phyloP scores from a whole-genome alignment of 2,797 vertebrate species.

The Chrysocyon brachyurus region DNA sequence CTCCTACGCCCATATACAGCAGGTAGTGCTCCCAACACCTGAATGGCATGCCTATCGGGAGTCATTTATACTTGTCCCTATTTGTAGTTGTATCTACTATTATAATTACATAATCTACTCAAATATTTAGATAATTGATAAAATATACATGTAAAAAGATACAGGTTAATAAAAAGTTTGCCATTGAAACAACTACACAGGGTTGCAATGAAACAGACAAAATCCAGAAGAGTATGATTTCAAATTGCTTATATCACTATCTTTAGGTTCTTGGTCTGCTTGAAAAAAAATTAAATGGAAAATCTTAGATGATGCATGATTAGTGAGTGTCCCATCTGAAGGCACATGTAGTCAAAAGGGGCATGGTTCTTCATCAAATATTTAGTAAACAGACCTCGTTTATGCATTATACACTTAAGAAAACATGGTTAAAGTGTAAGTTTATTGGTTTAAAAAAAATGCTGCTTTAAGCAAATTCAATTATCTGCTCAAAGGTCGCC shows the following conservation, averaged over 20 bases:
- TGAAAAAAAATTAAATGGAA: slow-evolving; percentile 52
- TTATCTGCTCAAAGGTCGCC: background rate
- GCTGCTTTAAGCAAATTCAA: slow-evolving; percentile 16
- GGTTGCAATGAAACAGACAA: background rate
- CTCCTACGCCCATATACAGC: background rate
- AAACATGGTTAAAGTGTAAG: background rate
- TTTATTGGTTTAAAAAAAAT: background rate
- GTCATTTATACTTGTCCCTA: background rate
- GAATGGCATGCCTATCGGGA: background rate
- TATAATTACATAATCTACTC: background rate
- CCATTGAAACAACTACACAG: background rate
- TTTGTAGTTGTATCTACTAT: background rate
- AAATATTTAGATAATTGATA: background rate
- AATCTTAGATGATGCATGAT: background rate
- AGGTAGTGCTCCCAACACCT: background rate
- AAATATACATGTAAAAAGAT: background rate
- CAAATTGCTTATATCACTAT: background rate
- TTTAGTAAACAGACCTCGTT: background rate
- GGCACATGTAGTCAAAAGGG: background rate
- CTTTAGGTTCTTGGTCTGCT: background rate
- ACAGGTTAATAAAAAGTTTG: background rate
- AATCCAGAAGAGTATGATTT: background rate
- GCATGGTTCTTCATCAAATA: background rate
- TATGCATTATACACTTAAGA: background rate
- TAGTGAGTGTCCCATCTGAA: background rate